Evolutionary conservation across 1,140 invertebrate genomes (phyloP).

Genomic region (Drosophila lacteicornis): DNA sequence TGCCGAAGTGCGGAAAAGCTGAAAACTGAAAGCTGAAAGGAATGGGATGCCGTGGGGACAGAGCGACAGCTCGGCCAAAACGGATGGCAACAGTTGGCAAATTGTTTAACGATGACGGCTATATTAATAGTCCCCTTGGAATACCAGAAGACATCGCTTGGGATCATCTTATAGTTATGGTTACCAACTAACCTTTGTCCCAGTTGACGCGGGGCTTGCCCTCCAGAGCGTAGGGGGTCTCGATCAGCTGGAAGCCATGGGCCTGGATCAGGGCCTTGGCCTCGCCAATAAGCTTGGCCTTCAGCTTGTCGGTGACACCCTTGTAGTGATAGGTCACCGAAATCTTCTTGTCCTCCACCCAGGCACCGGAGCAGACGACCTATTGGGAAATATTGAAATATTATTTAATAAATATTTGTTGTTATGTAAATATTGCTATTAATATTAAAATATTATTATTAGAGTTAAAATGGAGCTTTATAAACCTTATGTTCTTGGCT

Average conservation of each 20-base stretch:
- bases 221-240: constrained; percentile 94
- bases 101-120: constrained; percentile 43
- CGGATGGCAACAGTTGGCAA: constrained; percentile 70
- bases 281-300: constrained; percentile 88
- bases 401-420: too few species aligned
- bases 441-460: neutral
- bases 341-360: constrained; percentile 96
- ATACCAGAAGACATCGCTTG: neutral
- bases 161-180: neutral
- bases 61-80: constrained; percentile 42
- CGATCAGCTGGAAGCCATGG: constrained; percentile 91
- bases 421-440: too few species aligned
- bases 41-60: constrained; percentile 35
- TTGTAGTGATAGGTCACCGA: constrained; percentile 95
- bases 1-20: constrained; percentile 55
- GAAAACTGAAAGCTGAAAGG: constrained; percentile 39
- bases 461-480: fast-evolving
- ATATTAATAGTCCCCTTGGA: constrained; percentile 33
- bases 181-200: constrained; percentile 89
- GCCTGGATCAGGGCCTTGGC: constrained; percentile 90
- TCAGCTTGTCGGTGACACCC: constrained; percentile 90
- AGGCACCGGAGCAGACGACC: constrained; percentile 93
- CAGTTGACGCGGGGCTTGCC: constrained; percentile 95
- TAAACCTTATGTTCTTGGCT: neutral
- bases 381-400: constrained; percentile 50